Conservation (phyloP, 2,888 invertebrate genomes). For the Caenorhabditis uteleia region DNA sequence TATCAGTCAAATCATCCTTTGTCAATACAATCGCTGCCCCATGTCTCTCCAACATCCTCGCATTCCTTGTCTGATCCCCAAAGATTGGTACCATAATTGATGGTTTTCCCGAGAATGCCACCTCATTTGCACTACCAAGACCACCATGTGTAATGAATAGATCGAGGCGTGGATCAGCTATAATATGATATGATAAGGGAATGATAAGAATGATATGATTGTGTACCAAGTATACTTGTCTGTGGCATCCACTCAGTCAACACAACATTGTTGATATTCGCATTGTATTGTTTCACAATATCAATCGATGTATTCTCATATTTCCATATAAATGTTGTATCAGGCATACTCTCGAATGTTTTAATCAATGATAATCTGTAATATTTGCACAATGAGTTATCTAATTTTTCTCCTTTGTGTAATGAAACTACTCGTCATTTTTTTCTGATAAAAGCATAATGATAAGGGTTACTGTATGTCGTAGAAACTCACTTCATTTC, state of each 20-base stretch:
- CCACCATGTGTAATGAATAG: constrained; percentile 49
- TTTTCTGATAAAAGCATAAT: no score
- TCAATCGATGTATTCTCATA: constrained; percentile 33
- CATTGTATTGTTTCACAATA: constrained; percentile 18
- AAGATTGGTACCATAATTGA: constrained; percentile 40
- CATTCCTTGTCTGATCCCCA: constrained; percentile 44
- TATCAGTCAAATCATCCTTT: constrained; percentile 26
- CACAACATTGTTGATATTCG: constrained; percentile 37
- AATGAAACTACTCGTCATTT: no score
- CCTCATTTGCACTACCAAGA: constrained; percentile 38
- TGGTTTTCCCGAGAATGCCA: constrained; percentile 35
- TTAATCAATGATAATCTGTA: constrained; percentile 38
- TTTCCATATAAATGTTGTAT: constrained; percentile 51
- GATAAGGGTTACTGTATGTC: no score
- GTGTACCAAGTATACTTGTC: constrained; percentile 24
- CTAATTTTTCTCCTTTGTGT: neutral
- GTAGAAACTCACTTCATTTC: constrained; percentile 24
- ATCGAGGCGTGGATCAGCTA: constrained; percentile 33
- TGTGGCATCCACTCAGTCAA: constrained; percentile 54
- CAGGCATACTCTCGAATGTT: constrained; percentile 28
- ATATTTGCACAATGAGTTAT: neutral
- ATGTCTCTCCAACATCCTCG: constrained; percentile 32
- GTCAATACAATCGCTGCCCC: constrained; percentile 30
- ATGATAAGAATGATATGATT: neutral
- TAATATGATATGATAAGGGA: constrained; percentile 6